These are phyloP conservation scores for Lophura nycthemera DNA, from an alignment of 2,113 vertebrate genomes.

Conservation along the genomic window DNA sequence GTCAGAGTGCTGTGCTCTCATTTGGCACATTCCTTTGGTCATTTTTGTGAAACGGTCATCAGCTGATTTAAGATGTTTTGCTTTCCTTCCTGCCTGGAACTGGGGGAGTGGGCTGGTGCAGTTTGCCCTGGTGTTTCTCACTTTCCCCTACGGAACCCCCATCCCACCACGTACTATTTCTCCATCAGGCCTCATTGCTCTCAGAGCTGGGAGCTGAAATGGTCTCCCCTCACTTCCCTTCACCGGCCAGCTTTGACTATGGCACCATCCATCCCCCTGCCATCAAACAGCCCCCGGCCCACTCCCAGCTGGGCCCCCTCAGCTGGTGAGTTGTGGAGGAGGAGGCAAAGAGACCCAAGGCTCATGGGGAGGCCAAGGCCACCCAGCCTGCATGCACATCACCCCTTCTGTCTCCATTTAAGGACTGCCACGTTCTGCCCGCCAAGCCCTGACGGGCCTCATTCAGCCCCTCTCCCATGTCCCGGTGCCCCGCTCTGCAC, in stretches of 20 bases:
- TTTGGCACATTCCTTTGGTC: background rate
- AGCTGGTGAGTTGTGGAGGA: no score
- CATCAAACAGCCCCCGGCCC: background rate
- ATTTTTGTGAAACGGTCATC: background rate
- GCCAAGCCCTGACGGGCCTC: background rate
- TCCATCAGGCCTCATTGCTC: background rate
- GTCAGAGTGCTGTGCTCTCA: background rate
- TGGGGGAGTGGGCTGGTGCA: background rate
- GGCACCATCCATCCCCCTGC: background rate
- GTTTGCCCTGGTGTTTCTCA: accelerated
- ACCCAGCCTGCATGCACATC: background rate
- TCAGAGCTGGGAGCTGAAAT: background rate
- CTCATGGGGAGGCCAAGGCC: background rate
- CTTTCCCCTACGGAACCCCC: background rate
- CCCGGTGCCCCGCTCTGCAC: background rate
- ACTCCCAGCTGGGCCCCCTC: background rate
- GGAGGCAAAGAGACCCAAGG: no score
- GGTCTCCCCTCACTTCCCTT: background rate
- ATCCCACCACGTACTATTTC: accelerated
- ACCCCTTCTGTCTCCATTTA: background rate
- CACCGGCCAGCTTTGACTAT: background rate
- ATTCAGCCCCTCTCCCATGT: background rate
- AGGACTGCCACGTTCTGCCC: background rate
- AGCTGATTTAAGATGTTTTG: background rate
- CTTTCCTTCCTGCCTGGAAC: background rate